Evolutionary conservation across 2,797 vertebrate genomes (phyloP).

Genomic region (Lepilemur septentrionalis): DNA sequence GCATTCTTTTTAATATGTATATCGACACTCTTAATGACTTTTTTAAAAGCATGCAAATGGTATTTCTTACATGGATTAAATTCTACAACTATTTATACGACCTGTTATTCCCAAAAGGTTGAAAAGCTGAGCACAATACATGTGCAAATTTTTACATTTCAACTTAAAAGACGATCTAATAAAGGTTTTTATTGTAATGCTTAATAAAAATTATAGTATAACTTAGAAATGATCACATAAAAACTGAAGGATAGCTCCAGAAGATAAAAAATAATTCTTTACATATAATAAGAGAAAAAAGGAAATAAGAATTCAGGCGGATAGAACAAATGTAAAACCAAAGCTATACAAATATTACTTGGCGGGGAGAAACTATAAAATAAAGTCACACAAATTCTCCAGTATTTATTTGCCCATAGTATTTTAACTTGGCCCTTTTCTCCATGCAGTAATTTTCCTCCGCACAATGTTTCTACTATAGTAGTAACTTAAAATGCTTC

Average conservation of each 20-base stretch:
- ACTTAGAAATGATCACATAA: slow-evolving; percentile 42
- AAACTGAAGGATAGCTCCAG: slow-evolving; percentile 25
- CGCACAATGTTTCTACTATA: slow-evolving; percentile 20
- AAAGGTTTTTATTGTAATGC: neutral
- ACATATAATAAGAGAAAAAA: neutral
- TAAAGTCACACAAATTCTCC: neutral
- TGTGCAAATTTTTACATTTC: slow-evolving; percentile 34
- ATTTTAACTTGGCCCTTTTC: slow-evolving; percentile 11
- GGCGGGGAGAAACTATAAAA: neutral
- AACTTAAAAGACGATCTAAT: slow-evolving; percentile 27
- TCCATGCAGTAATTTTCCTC: neutral
- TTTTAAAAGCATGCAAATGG: neutral
- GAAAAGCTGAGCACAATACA: neutral
- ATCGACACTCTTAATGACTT: neutral
- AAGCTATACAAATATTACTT: slow-evolving; percentile 14
- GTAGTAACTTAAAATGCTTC: slow-evolving; percentile 55
- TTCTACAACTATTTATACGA: neutral
- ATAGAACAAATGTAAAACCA: neutral
- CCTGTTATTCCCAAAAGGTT: neutral
- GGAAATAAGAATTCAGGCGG: slow-evolving; percentile 2
- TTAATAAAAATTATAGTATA: neutral
- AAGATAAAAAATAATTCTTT: slow-evolving; percentile 9
- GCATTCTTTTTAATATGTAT: neutral
- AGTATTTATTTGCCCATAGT: neutral
- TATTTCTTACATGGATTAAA: slow-evolving; percentile 19